These are phyloP conservation scores for Mixornis gularis DNA, from an alignment of 2,113 vertebrate genomes.

Conservation along the genomic window DNA sequence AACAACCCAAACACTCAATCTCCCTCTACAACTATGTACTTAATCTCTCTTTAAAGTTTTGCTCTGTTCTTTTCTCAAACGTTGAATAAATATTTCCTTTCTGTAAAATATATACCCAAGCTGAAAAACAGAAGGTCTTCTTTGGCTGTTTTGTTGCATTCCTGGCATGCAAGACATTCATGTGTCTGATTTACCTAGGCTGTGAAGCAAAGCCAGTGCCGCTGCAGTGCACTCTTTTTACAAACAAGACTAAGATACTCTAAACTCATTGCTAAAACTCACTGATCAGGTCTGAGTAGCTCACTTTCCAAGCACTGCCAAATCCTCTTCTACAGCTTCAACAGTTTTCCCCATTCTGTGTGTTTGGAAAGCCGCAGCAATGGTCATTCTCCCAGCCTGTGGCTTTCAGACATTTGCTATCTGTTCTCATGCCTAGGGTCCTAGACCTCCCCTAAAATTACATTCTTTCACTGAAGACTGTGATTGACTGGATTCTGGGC, in stretches of 20 bases:
- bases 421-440: not conserved
- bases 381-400: not conserved
- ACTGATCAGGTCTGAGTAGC: not conserved
- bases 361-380: not conserved
- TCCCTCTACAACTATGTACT: not conserved
- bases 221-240: not conserved
- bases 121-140: not conserved
- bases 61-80: not conserved
- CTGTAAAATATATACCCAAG: not conserved
- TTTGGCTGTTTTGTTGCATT: conserved; percentile 1
- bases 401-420: not conserved
- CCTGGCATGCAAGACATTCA: not conserved
- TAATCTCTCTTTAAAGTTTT: not conserved
- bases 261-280: not conserved
- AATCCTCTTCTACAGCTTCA: not conserved
- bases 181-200: not conserved
- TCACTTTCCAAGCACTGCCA: not conserved
- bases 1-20: not conserved
- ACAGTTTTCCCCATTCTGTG: not conserved
- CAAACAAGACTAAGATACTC: not conserved
- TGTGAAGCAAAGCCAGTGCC: not conserved
- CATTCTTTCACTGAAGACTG: not conserved
- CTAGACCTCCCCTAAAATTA: not conserved
- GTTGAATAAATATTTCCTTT: not conserved
- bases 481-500: not conserved